Evolutionary conservation across 2,888 invertebrate genomes (phyloP).

Genomic region (Spodoptera picta): DNA sequence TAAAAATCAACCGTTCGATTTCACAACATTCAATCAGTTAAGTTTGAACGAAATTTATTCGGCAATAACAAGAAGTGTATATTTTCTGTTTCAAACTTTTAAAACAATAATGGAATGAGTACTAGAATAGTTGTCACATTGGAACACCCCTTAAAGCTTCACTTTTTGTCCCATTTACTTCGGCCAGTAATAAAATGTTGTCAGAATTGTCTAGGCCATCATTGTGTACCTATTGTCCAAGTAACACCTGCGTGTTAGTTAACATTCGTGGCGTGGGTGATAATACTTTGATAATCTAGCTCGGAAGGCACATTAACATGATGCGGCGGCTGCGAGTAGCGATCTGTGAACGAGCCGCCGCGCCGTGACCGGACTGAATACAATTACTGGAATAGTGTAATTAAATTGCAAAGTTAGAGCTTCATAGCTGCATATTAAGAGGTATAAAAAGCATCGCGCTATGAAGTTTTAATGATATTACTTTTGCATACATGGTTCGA

Average conservation of each 20-base stretch:
- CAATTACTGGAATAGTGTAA: conserved; percentile 73
- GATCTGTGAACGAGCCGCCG: conserved; percentile 63
- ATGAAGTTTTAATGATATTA: conserved; percentile 72
- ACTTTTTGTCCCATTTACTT: conserved; percentile 16
- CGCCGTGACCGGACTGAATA: conserved; percentile 67
- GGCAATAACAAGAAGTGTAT: conserved; percentile 6
- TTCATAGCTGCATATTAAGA: conserved; percentile 71
- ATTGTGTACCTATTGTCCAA: conserved; percentile 11
- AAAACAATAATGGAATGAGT: conserved; percentile 5
- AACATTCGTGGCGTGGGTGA: conserved; percentile 50
- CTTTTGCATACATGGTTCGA: conserved; percentile 50
- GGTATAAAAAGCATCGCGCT: conserved; percentile 66
- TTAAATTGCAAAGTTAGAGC: conserved; percentile 76
- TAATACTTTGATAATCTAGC: conserved; percentile 64
- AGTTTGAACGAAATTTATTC: conserved; percentile 15
- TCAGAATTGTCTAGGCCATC: conserved; percentile 2
- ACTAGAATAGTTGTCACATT: conserved; percentile 4
- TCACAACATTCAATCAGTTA: conserved; percentile 17
- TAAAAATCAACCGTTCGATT: not conserved
- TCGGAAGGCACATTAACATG: conserved; percentile 63
- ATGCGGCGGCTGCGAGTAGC: conserved; percentile 58
- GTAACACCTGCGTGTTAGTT: conserved; percentile 28
- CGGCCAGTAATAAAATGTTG: conserved; percentile 19
- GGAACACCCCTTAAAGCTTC: conserved; percentile 12
- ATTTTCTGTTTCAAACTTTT: conserved; percentile 16